Conservation (phyloP, 2,888 invertebrate genomes). For the Crossocerus cetratus region DNA sequence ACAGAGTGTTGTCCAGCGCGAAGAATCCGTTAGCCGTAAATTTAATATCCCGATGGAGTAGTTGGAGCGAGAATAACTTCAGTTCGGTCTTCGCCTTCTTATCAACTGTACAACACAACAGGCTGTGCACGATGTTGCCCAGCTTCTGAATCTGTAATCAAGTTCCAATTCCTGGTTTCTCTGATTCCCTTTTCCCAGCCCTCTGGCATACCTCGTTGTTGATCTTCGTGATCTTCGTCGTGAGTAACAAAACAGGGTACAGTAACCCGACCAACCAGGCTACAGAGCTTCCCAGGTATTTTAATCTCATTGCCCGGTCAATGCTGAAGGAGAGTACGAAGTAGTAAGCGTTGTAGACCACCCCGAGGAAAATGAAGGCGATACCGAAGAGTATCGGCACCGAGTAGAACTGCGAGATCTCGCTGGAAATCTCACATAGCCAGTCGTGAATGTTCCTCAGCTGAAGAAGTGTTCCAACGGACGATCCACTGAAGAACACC, state of each 20-base stretch:
- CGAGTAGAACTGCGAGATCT: slow-evolving; percentile 51
- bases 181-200: too few relatives aligned
- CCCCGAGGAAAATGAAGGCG: slow-evolving; percentile 11
- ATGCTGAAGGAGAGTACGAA: slow-evolving; percentile 10
- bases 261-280: slow-evolving; percentile 11
- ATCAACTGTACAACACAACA: slow-evolving; percentile 28
- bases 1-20: slow-evolving; percentile 62
- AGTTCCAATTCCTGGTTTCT: not conserved
- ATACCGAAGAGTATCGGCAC: slow-evolving; percentile 36
- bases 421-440: slow-evolving; percentile 41
- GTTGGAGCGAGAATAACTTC: slow-evolving; percentile 65
- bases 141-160: slow-evolving; percentile 39
- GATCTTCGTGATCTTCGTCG: slow-evolving; percentile 27
- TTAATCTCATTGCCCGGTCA: not conserved
- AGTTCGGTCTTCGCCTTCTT: slow-evolving; percentile 47
- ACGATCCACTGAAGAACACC: slow-evolving; percentile 10
- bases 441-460: slow-evolving; percentile 37
- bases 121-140: slow-evolving; percentile 22
- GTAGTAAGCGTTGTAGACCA: slow-evolving; percentile 49
- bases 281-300: not conserved
- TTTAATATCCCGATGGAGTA: slow-evolving; percentile 60
- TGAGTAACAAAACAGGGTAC: slow-evolving; percentile 34
- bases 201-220: slow-evolving; percentile 38
- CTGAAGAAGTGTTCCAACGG: slow-evolving; percentile 22
- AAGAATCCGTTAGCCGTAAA: slow-evolving; percentile 69